Evolutionary conservation across 92 coral and sea anemone genomes (phyloP), one percentile per base, ranked within the genome.

Genomic region (Bergia sp.): DNA sequence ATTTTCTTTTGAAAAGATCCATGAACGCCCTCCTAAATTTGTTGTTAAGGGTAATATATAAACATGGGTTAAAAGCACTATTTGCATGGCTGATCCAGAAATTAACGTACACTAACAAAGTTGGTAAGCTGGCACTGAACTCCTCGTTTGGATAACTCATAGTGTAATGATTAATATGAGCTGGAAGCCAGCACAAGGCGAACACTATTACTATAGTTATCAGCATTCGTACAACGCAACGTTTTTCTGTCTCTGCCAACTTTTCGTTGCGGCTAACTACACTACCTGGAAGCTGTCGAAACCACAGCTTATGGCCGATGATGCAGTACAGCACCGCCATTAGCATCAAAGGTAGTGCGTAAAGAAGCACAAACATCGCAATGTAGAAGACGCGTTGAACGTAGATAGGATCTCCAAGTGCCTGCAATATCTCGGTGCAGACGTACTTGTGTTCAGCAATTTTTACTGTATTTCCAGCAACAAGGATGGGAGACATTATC

Each of bases 301-400:
- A 80, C 97, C 97, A 94, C 20, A 94, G 90, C 73, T 83, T 94
- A 23, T 82, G 82, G 1, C 95, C 90, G 7, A 92, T 91, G 18
- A 91, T 43, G 23, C 86, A 80, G 67, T 94, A 94, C 7, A 92
- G 90, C 37, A 85, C 80, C n/a, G 93, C 89, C 41, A 93, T 93
- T 39, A 91, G 80, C 29, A 80, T 38, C 89, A 95, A 79, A 5
- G 98, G 98, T 15, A 91, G 12, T 4, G 87, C 23, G 85, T 91
- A 95, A 23, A 93, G 80, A 76, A 91, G 44, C 23, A 88, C 86
- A 1, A 92, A 43, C 61, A 95, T 91, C 37, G 90, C 1, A 9
- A 93, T 73, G 89, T 76, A 94, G 80, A 86, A 94, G 20, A 87
- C 53, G 76, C 82, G 90, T 3, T 91, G 61, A 18, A 92, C 88